Evolutionary conservation across 2,888 invertebrate species (phyloP), one percentile per base, ranked within the genome.

Genomic region (Epirrita christyi): DNA sequence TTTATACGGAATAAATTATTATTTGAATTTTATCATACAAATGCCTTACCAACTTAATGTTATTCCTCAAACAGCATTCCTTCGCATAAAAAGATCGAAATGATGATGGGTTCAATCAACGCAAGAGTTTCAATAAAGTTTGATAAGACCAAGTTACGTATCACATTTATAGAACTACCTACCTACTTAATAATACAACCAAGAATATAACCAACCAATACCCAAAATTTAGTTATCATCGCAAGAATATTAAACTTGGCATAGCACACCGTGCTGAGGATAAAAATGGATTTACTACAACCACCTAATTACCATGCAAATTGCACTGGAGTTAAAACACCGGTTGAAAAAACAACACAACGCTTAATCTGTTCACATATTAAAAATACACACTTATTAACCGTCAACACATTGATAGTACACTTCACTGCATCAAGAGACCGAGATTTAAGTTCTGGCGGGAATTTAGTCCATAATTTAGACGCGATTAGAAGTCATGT

Each of bases 221-320:
- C n/a, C n/a, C n/a, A n/a, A n/a, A n/a, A n/a, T n/a, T n/a, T n/a
- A 28, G 28, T 8, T 29, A 29, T 29, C 28, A 29, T 37, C 8
- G 3, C 13, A 37, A 41, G 10, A 9, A 40, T 49, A 56, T 64
- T 70, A 73, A 69, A 80, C 77, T 81, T 83, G 84, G 81, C 85
- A 86, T 83, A 85, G 83, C 78, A 78, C 76, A 77, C 71, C 71
- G 63, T 60, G 50, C 66, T 66, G 70, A 66, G 59, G 64, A 73
- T 78, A 75, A 72, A 57, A 70, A 63, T 74, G 76, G 75, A 74
- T 79, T 58, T 73, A 61, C 40, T 45, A 54, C 65, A 72, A 73
- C 62, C 66, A 74, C 71, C 70, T 78, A 76, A 81, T 87, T 83
- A 81, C 76, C 71, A 80, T 81, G 70, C 75, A 79, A 81, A 80